Evolutionary conservation across 1,140 invertebrate species (phyloP).

Genomic region (Eriosoma lanigerum): DNA sequence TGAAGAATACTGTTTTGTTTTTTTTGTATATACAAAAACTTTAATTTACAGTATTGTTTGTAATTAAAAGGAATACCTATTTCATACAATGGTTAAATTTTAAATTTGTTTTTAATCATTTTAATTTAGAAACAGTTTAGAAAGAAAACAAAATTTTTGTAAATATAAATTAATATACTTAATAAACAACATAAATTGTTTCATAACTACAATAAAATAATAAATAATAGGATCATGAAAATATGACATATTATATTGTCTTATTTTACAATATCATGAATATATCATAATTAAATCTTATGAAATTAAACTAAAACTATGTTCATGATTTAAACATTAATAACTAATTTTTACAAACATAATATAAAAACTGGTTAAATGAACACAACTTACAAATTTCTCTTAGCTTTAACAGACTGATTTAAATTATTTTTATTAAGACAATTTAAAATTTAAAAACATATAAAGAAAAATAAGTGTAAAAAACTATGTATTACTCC

Average conservation of each 20-base stretch:
- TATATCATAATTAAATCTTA: background rate
- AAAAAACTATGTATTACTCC: conserved; percentile 14
- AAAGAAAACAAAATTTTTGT: conserved; percentile 10
- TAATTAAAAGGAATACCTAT: too few species aligned
- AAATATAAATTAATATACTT: background rate
- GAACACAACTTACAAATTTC: conserved; percentile 22
- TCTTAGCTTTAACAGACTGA: conserved; percentile 22
- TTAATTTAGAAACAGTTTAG: too few species aligned
- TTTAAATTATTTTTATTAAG: background rate
- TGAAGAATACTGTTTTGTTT: too few species aligned
- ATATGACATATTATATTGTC: background rate
- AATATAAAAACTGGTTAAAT: conserved; percentile 21
- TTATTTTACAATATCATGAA: background rate
- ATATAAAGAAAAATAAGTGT: conserved; percentile 29
- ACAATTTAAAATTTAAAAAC: conserved; percentile 27
- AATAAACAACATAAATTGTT: background rate
- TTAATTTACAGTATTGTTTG: too few species aligned
- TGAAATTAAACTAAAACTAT: background rate
- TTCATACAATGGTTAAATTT: too few species aligned
- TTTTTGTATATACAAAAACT: too few species aligned
- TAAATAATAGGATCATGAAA: conserved; percentile 4
- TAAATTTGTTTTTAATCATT: too few species aligned
- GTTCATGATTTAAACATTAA: background rate
- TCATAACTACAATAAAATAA: conserved; percentile 18
- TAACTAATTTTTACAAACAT: conserved; percentile 26